Percentiles rank a stretch among this genome's conserved stretches.
phyloP scores from a whole-genome alignment of 2,888 invertebrate species.

The Drosophila diplacantha region DNA sequence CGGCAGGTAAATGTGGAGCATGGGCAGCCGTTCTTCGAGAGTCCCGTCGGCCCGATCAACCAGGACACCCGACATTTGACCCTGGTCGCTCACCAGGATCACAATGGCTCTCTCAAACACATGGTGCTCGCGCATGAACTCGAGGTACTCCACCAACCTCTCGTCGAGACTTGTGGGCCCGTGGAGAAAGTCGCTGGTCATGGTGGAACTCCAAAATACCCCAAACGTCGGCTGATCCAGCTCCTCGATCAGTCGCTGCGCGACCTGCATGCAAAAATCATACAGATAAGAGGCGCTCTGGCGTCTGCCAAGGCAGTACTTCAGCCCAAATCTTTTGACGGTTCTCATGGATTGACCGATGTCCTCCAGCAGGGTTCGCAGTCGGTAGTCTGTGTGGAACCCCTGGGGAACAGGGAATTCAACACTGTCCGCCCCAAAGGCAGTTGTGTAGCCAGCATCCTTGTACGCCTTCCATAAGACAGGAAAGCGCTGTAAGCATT shows the following conservation, averaged over 20 bases:
- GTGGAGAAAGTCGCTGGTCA: conserved; percentile 83
- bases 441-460: conserved; percentile 84
- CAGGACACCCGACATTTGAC: conserved; percentile 84
- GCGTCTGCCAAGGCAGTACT: conserved; percentile 81
- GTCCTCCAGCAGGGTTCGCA: conserved; percentile 83
- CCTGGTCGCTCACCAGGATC: conserved; percentile 86
- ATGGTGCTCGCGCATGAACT: conserved; percentile 79
- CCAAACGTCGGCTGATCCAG: conserved; percentile 81
- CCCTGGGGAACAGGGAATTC: conserved; percentile 59
- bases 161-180: conserved; percentile 82
- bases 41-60: conserved; percentile 83
- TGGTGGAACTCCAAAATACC: conserved; percentile 85
- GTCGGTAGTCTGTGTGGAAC: conserved; percentile 87
- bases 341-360: conserved; percentile 78
- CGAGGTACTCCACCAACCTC: conserved; percentile 80
- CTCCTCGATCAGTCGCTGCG: conserved; percentile 79
- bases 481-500: conserved; percentile 81
- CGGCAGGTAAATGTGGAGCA: conserved; percentile 84
- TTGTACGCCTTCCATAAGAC: conserved; percentile 87
- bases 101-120: conserved; percentile 82
- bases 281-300: conserved; percentile 82
- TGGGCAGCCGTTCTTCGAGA: conserved; percentile 86
- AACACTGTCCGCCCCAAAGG: conserved; percentile 85
- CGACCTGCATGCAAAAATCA: conserved; percentile 83
- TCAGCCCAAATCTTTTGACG: conserved; percentile 38